Percentiles rank a stretch among this genome's conserved stretches.
These are phyloP conservation scores for Aplysina aerophoba DNA, from an alignment of 37 sponge, comb jelly and placozoan genomes.

Conservation along the genomic window DNA sequence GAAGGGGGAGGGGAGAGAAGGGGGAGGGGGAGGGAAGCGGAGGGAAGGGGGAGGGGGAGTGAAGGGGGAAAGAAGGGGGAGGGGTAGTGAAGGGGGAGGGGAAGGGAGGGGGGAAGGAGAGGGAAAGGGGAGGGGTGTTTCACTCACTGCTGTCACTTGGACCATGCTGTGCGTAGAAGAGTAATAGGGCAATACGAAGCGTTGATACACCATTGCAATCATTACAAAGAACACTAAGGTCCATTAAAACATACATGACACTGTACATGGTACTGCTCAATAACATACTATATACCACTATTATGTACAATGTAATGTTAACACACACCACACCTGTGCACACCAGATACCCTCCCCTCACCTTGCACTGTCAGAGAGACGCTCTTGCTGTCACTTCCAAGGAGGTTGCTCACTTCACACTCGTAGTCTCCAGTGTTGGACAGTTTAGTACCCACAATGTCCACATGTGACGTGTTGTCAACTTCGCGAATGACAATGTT, in stretches of 20 bases:
- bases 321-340: too few species aligned
- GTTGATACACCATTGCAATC: too few species aligned
- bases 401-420: constrained; percentile 26
- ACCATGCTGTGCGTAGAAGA: too few species aligned
- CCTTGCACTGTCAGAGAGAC: constrained; percentile 26
- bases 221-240: too few species aligned
- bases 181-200: too few species aligned
- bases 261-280: too few species aligned
- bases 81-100: constrained; percentile 34
- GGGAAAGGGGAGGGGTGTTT: not conserved
- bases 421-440: not conserved
- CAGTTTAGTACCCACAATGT: not conserved
- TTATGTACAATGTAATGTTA: too few species aligned
- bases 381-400: constrained; percentile 3
- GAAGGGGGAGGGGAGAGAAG: not conserved
- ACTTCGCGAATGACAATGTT: not conserved
- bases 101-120: constrained; percentile 4
- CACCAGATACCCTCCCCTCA: too few species aligned
- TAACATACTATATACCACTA: too few species aligned
- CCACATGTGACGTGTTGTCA: not conserved
- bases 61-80: too few species aligned
- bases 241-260: too few species aligned
- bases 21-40: not conserved
- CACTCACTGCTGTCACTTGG: not conserved
- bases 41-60: not conserved